Evolutionary conservation across 2,113 vertebrate genomes (phyloP).

Genomic region (Haemorhous mexicanus): DNA sequence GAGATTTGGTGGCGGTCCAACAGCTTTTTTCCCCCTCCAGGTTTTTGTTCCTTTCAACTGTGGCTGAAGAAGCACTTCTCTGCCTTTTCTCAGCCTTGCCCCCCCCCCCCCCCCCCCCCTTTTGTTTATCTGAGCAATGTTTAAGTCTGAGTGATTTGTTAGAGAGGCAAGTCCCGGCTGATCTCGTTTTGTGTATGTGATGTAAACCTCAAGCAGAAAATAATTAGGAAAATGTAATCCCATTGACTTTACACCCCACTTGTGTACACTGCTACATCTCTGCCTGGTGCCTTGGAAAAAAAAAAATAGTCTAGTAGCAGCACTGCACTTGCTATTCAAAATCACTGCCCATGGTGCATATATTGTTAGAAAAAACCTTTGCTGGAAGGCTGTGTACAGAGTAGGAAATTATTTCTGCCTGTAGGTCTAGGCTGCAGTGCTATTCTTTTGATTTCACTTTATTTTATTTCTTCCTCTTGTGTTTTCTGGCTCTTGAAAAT

Average conservation of each 20-base stretch:
- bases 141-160: constrained; percentile 83
- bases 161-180: constrained; percentile 76
- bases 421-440: background rate
- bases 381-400: background rate
- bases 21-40: constrained; percentile 80
- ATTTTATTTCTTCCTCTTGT: background rate
- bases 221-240: constrained; percentile 83
- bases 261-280: constrained; percentile 61
- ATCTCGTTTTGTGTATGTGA: constrained; percentile 76
- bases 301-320: background rate
- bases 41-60: constrained; percentile 81
- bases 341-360: background rate
- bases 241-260: constrained; percentile 79
- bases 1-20: constrained; percentile 84
- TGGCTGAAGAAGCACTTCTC: constrained; percentile 76
- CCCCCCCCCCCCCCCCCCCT: background rate
- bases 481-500: background rate
- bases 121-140: constrained; percentile 82
- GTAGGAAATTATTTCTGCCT: background rate
- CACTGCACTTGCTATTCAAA: background rate
- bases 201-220: constrained; percentile 81
- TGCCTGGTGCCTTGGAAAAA: constrained; percentile 39
- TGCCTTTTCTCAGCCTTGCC: constrained; percentile 79
- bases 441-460: background rate
- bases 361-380: background rate